Evolutionary conservation across 2,888 invertebrate species (phyloP).

Genomic region (Agriopis aurantiaria): DNA sequence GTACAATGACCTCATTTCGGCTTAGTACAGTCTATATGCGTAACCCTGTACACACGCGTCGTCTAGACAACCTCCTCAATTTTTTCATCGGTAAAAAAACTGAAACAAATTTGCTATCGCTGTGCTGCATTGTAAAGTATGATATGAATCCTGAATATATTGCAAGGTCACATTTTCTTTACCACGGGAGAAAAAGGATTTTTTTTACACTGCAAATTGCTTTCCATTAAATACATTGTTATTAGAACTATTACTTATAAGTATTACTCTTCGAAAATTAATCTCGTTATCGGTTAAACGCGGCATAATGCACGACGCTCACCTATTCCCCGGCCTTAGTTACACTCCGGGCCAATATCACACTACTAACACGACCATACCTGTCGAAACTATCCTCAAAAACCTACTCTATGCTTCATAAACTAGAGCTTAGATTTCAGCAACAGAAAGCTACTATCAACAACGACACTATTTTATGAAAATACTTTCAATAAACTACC

Average conservation of each 20-base stretch:
- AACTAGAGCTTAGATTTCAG: neutral
- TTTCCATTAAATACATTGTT: too few relatives aligned
- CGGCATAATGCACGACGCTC: neutral
- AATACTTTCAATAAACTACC: neutral
- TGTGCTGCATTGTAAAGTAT: too few relatives aligned
- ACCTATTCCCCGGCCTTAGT: neutral
- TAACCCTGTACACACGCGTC: too few relatives aligned
- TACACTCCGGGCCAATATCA: neutral
- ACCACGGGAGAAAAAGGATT: too few relatives aligned
- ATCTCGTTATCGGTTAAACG: slow-evolving; percentile 3
- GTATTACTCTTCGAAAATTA: neutral
- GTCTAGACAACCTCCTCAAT: too few relatives aligned
- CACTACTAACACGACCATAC: neutral
- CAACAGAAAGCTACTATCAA: neutral
- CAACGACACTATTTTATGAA: neutral
- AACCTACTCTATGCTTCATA: neutral
- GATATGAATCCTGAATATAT: too few relatives aligned
- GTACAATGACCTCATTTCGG: too few relatives aligned
- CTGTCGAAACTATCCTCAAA: neutral
- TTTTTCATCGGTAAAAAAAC: too few relatives aligned
- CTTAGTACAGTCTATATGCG: too few relatives aligned
- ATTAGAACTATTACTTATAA: neutral
- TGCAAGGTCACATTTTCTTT: too few relatives aligned
- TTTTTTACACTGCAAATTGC: too few relatives aligned
- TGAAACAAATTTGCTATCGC: too few relatives aligned